Conservation (phyloP, 64 coral and sea anemone species). For the Porites lutea region DNA sequence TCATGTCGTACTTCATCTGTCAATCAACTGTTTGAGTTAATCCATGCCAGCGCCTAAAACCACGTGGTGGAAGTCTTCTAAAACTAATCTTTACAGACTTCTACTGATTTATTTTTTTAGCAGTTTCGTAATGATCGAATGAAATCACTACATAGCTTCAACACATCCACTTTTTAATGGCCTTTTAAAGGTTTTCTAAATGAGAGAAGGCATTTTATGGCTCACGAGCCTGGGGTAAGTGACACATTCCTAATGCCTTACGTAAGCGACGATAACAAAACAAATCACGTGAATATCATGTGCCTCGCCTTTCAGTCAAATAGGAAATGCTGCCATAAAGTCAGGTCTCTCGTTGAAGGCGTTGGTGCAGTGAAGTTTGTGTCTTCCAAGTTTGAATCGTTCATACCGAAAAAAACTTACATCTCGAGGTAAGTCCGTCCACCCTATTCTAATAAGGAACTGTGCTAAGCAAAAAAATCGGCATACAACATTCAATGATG, state of each 20-base stretch:
- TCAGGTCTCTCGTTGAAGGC: not conserved
- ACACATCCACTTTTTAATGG: too few species aligned
- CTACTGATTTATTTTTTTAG: too few species aligned
- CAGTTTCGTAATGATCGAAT: too few species aligned
- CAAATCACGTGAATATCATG: not conserved
- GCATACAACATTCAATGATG: not conserved
- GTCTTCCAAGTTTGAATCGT: too few species aligned
- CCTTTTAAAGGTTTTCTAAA: too few species aligned
- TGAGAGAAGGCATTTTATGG: too few species aligned
- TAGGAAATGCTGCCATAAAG: not conserved
- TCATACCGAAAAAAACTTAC: not conserved
- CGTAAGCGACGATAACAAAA: not conserved
- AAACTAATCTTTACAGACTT: not conserved
- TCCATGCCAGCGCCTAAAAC: not conserved
- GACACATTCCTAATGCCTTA: not conserved
- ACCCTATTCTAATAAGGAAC: not conserved
- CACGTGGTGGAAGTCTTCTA: not conserved
- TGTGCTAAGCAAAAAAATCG: not conserved
- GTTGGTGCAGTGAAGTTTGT: not conserved
- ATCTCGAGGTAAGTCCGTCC: not conserved
- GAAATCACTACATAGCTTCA: too few species aligned
- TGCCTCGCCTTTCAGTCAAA: not conserved
- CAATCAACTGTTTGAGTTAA: conserved; percentile 7
- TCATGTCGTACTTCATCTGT: not conserved
- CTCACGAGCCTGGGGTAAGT: not conserved